Percentiles rank a stretch among this genome's conserved stretches.
Evolutionary conservation across 2,797 vertebrate species (phyloP).

Genomic region (Petrocephalus schoutedeni): DNA sequence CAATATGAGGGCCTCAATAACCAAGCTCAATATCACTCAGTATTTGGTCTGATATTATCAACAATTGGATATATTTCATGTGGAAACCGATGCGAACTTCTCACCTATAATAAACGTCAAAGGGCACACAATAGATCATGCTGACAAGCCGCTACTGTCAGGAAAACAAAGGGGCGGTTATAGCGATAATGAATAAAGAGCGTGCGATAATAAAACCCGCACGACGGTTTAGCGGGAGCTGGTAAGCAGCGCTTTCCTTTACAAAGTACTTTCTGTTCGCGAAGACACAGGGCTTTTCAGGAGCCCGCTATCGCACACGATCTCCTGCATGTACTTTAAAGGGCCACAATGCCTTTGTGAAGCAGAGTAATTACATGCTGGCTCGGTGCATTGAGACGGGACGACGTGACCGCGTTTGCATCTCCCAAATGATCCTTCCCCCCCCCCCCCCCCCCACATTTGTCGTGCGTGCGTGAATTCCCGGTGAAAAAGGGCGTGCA

Average conservation of each 20-base stretch:
- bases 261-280: neutral
- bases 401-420: neutral
- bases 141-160: neutral
- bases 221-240: neutral
- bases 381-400: neutral
- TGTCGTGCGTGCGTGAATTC: neutral
- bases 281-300: neutral
- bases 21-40: neutral
- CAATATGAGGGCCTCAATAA: neutral
- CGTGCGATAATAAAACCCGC: neutral
- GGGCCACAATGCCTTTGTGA: neutral
- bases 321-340: neutral
- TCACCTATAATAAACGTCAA: constrained; percentile 6
- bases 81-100: neutral
- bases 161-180: constrained; percentile 11
- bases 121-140: constrained; percentile 6
- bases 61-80: neutral
- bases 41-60: neutral
- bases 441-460: neutral
- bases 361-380: neutral
- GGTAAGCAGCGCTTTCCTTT: neutral
- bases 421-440: neutral
- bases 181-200: constrained; percentile 11
- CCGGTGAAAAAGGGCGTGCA: neutral
- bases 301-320: neutral